Percentiles rank a stretch among this genome's conserved stretches.
phyloP scores from a whole-genome alignment of 2,113 vertebrate genomes.

The Upupa epops region DNA sequence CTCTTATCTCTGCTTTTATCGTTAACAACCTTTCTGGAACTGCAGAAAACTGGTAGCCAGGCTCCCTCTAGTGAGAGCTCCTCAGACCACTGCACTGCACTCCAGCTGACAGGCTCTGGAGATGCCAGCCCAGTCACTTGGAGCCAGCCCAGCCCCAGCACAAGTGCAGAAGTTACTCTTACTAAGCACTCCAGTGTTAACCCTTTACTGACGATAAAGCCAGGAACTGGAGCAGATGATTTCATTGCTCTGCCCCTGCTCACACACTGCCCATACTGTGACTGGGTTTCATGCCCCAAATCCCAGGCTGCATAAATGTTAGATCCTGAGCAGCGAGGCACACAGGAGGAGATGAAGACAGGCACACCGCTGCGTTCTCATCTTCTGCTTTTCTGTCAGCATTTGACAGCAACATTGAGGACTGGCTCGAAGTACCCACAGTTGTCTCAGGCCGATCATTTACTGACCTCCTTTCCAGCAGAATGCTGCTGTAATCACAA shows the following conservation, averaged over 20 bases:
- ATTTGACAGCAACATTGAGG: not conserved
- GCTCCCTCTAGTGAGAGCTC: conserved; percentile 42
- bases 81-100: not conserved
- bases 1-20: not conserved
- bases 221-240: not conserved
- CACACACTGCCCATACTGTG: not conserved
- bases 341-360: not conserved
- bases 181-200: not conserved
- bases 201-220: not conserved
- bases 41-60: not conserved
- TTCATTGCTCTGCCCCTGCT: not conserved
- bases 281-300: not conserved
- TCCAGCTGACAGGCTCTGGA: not conserved
- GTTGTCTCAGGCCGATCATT: not conserved
- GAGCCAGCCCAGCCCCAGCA: not conserved
- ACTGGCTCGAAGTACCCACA: not conserved
- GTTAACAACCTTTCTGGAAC: not conserved
- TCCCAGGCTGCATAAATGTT: not conserved
- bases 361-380: not conserved
- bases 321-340: not conserved
- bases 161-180: not conserved
- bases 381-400: not conserved
- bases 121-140: not conserved
- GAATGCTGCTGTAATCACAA: conserved; percentile 39
- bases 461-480: conserved; percentile 46